These are phyloP conservation scores for Cephonodes hylas DNA, from an alignment of 2,888 invertebrate genomes.

Conservation along the genomic window DNA sequence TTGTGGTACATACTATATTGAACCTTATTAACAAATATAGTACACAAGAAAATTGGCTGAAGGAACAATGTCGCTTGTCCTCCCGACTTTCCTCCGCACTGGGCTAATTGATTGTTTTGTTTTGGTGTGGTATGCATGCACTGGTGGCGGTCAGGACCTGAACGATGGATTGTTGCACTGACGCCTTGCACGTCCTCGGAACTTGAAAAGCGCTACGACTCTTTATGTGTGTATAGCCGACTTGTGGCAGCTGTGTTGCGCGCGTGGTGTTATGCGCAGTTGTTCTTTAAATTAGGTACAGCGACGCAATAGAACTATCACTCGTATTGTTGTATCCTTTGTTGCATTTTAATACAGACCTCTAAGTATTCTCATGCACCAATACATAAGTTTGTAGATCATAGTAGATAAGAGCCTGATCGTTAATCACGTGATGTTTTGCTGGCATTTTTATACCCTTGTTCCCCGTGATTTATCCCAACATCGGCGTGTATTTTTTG, in stretches of 20 bases:
- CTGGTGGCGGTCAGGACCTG: conserved; percentile 73
- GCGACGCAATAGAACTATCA: not conserved
- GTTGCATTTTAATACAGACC: not conserved
- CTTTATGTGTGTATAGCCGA: conserved; percentile 5
- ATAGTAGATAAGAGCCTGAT: too few species aligned
- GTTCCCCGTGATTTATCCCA: too few species aligned
- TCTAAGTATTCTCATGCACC: too few species aligned
- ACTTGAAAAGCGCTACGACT: conserved; percentile 9
- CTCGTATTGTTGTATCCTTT: not conserved
- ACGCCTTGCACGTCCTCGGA: conserved; percentile 44
- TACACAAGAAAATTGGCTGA: not conserved
- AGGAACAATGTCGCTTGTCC: not conserved
- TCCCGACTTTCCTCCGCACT: conserved; percentile 38
- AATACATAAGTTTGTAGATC: too few species aligned
- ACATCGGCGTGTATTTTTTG: too few species aligned
- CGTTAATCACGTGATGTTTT: too few species aligned
- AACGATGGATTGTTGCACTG: conserved; percentile 78
- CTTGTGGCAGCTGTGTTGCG: not conserved
- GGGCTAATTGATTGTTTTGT: conserved; percentile 57
- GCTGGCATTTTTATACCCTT: too few species aligned
- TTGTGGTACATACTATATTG: not conserved
- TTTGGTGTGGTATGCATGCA: conserved; percentile 75
- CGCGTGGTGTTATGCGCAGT: not conserved
- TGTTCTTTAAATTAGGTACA: not conserved
- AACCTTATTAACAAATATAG: not conserved